A percentile compares a stretch with the other conserved stretches of the same genome.
phyloP scores from a whole-genome alignment of 2,113 vertebrate genomes.

The Lipophrys pholis region DNA sequence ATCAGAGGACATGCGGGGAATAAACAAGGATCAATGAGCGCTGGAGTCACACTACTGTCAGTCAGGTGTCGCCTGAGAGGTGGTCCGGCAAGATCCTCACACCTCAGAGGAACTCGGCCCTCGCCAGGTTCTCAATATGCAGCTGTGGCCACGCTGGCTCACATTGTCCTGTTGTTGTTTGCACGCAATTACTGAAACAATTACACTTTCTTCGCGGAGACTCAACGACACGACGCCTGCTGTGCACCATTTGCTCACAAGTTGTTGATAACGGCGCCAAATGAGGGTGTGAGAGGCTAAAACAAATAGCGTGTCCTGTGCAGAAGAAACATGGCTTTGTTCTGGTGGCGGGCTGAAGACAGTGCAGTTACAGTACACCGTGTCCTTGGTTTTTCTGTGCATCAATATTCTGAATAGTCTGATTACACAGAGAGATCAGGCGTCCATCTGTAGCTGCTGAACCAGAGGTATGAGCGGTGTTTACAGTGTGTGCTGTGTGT shows the following conservation, averaged over 20 bases:
- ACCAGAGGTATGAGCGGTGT: slow-evolving; percentile 32
- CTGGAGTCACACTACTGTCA: slow-evolving; percentile 45
- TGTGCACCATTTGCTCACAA: slow-evolving; percentile 79
- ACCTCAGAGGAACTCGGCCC: slow-evolving; percentile 9
- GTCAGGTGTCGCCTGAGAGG: slow-evolving; percentile 42
- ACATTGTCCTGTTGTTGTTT: slow-evolving; percentile 59
- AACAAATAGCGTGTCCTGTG: slow-evolving; percentile 61
- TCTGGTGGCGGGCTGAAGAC: slow-evolving; percentile 23
- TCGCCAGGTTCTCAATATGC: background rate
- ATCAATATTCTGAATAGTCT: slow-evolving; percentile 39
- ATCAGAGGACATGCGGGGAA: slow-evolving; percentile 1
- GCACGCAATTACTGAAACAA: slow-evolving; percentile 69
- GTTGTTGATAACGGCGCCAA: slow-evolving; percentile 58
- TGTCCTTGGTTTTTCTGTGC: slow-evolving; percentile 47
- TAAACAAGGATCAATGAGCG: slow-evolving; percentile 54
- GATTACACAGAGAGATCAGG: slow-evolving; percentile 43
- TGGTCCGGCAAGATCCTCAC: slow-evolving; percentile 17
- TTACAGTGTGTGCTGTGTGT: slow-evolving; percentile 54
- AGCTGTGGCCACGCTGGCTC: slow-evolving; percentile 43
- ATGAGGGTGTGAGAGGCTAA: slow-evolving; percentile 52
- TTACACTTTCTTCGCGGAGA: slow-evolving; percentile 67
- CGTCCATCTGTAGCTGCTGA: slow-evolving; percentile 53
- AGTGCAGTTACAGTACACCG: slow-evolving; percentile 1
- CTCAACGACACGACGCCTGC: slow-evolving; percentile 69
- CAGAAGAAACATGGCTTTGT: slow-evolving; percentile 15